Evolutionary conservation across 2,113 vertebrate species (phyloP), one percentile per base, ranked within the genome.

Genomic region (Manacus vitellinus): DNA sequence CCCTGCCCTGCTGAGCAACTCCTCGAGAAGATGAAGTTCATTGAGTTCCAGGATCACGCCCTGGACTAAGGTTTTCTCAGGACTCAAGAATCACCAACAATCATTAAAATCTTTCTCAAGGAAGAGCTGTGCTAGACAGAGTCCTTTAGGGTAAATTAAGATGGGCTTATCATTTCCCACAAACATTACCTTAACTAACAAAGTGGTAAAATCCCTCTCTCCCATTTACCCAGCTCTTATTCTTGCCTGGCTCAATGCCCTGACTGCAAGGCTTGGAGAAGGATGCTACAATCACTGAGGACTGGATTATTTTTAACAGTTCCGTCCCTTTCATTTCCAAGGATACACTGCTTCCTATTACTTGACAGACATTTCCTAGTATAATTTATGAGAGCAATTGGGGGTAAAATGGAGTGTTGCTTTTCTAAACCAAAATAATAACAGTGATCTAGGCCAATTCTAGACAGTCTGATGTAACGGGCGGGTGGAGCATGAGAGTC

Each of bases 231-330:
- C 79, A 73, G 25, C 28, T 73, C 54, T 59, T 79, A 22, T 10
- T 90, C 58, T 31, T 37, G 18, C 10, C 70, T 93, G 88, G 88
- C 80, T 93, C 49, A 52, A 47, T 14, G 52, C 78, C 74, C 68
- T 70, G 63, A 46, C 66, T 77, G 33, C 76, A 78, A 77, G 65
- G 59, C 79, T 91, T 77, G 39, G 47, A 84, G 68, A 91, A 51
- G 37, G 10, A 43, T 4, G 2, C 46, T 58, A 54, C 89, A 68
- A 72, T 83, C 92, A 79, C 35, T 28, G 67, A 89, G 83, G 56
- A 94, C 71, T 31, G 43, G 71, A 39, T 80, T 94, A 82, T 96
- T 93, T 94, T 96, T 82, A 96, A 86, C 79, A 92, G 76, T 83
- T 93, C 72, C 14, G 2, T 67, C 89, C 56, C 80, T 95, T 92